Conservation (phyloP, 2,113 vertebrate species). For the Kobus ellipsiprymnus region DNA sequence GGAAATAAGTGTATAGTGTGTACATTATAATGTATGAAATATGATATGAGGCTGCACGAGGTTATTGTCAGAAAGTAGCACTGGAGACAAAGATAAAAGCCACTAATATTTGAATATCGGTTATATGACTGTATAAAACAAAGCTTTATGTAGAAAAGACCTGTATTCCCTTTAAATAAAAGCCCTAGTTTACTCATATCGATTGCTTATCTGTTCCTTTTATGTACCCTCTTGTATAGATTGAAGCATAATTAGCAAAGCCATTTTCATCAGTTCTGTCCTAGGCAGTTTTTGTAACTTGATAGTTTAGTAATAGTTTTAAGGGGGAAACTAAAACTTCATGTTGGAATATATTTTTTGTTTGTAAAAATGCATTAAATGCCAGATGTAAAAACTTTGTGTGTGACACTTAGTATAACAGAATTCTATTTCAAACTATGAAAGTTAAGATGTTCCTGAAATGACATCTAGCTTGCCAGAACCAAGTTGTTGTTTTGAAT, state of each 20-base stretch:
- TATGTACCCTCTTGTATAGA: not conserved
- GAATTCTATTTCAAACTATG: not conserved
- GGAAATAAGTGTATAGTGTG: not conserved
- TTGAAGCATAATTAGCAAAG: not conserved
- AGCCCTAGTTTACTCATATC: not conserved
- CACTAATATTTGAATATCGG: not conserved
- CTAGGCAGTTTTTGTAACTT: slow-evolving; percentile 12
- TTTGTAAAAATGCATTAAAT: slow-evolving; percentile 20
- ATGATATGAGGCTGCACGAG: not conserved
- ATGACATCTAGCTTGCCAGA: not conserved
- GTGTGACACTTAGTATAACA: not conserved
- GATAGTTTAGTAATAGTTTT: not conserved
- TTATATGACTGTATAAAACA: not conserved
- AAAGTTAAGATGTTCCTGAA: not conserved
- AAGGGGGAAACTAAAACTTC: not conserved
- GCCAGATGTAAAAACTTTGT: not conserved
- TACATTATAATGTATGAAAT: not conserved
- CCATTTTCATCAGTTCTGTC: not conserved
- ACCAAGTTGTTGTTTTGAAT: not conserved
- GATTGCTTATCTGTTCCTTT: not conserved
- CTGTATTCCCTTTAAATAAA: not conserved
- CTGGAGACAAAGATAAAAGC: not conserved
- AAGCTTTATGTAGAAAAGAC: not conserved
- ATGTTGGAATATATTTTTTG: not conserved
- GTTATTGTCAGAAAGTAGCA: not conserved